These are phyloP conservation scores for Motacilla tschutschensis DNA, from an alignment of 2,113 vertebrate species.

Conservation along the genomic window DNA sequence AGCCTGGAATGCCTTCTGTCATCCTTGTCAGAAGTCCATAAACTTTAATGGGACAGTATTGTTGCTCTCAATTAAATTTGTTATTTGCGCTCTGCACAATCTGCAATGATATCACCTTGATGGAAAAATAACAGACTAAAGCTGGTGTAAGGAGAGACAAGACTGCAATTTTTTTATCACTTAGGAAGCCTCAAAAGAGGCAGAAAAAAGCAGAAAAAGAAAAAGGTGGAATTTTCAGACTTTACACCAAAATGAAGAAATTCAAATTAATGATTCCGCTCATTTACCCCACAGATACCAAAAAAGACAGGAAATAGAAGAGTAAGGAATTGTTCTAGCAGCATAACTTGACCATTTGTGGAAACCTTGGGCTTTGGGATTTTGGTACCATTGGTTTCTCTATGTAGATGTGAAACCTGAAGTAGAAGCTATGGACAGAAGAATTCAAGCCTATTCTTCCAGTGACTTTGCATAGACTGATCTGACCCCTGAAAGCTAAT, in stretches of 20 bases:
- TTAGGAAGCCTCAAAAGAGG: neutral
- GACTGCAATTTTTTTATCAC: neutral
- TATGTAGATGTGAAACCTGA: neutral
- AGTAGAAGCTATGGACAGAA: neutral
- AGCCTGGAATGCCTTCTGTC: neutral
- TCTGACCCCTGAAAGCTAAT: neutral
- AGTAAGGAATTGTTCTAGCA: neutral
- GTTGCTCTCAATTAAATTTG: neutral
- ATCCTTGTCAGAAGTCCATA: neutral
- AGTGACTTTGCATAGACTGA: neutral
- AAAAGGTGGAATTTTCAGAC: neutral
- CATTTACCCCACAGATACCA: neutral
- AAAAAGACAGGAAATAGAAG: neutral
- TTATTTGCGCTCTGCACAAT: neutral
- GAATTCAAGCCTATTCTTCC: neutral
- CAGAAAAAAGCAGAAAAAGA: neutral
- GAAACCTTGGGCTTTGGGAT: neutral
- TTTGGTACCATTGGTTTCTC: neutral
- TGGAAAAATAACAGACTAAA: neutral
- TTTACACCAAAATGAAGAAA: neutral
- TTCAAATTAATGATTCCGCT: accelerated
- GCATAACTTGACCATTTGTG: neutral
- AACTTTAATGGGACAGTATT: neutral
- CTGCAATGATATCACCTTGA: neutral
- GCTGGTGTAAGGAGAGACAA: neutral